These are phyloP conservation scores for Malachius bipustulatus DNA, from an alignment of 2,888 invertebrate species.

Conservation along the genomic window DNA sequence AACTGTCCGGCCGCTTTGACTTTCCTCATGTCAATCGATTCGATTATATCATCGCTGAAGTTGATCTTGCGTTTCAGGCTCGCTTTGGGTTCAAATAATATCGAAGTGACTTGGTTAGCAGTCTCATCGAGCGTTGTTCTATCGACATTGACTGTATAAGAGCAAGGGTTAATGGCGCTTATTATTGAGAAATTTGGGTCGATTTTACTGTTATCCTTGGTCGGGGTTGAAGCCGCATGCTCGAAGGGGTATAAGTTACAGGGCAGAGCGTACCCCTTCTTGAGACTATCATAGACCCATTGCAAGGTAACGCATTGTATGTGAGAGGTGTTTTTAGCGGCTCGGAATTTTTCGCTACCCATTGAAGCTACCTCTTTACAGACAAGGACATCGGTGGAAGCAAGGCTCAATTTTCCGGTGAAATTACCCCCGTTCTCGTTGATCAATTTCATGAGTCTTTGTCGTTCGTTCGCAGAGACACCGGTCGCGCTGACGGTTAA, in stretches of 20 bases:
- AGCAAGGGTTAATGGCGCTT: slow-evolving; percentile 34
- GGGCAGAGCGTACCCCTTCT: too few species aligned
- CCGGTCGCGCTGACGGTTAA: slow-evolving; percentile 71
- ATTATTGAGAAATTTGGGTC: slow-evolving; percentile 40
- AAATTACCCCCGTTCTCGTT: slow-evolving; percentile 59
- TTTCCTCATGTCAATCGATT: slow-evolving; percentile 47
- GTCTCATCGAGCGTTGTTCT: slow-evolving; percentile 16
- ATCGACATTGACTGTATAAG: slow-evolving; percentile 5
- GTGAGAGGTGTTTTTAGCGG: slow-evolving; percentile 53
- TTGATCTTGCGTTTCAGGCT: too few species aligned
- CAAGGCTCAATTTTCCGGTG: slow-evolving; percentile 36
- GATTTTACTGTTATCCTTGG: slow-evolving; percentile 39
- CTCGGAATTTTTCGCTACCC: slow-evolving; percentile 65
- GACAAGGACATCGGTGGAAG: slow-evolving; percentile 44
- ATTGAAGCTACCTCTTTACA: slow-evolving; percentile 45
- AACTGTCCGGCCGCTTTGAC: slow-evolving; percentile 67
- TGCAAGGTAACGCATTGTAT: slow-evolving; percentile 54
- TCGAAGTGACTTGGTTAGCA: too few species aligned
- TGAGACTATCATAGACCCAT: slow-evolving; percentile 75
- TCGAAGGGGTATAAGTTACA: slow-evolving; percentile 46
- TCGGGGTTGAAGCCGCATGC: slow-evolving; percentile 61
- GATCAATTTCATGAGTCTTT: slow-evolving; percentile 52
- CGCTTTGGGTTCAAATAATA: too few species aligned
- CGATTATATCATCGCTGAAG: slow-evolving; percentile 26
- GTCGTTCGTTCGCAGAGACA: slow-evolving; percentile 50